Base-by-base conservation (phyloP, 2,113 vertebrate species). In the Mystacornis crossleyi region DNA sequence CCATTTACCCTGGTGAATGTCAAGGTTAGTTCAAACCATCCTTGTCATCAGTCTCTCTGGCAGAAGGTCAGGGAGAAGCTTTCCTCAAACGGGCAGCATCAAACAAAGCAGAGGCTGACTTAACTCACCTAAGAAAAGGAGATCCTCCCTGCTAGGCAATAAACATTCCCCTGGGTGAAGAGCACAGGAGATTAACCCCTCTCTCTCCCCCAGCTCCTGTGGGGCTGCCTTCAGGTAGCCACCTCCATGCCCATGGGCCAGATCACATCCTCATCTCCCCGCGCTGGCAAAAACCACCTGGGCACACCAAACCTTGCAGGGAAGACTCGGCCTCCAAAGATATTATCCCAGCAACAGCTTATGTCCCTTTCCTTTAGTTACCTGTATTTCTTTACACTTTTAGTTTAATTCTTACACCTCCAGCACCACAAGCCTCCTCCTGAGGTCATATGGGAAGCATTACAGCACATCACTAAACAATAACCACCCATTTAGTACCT, bases 1-100 rank as follows among this genome's bases (percentile, higher is more conserved):
- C 98, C 99, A 99, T 99, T 99, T 99, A 99, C 98, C 98, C 98
- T 97, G 97, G 97, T 99, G 99, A 99, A 99, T 99, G 99, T 99
- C 99, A 99, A 99, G 99, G 99, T 99, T 98, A 99, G 98, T 97
- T 97, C 97, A 98, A 96, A 98, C 96, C 36, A 81, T 99, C 99
- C 98, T 98, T 99, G 99, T 99, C 99, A 99, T 99, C 98, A 98
- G 98, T 99, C 98, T 99, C 98, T 96, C 94, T 98, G 95, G 98
- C 98, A 99, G 99, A 99, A 99, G 99, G 99, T 99, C 99, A 99
- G 98, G 97, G 98, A 99, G 98, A 98, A 98, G 98, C 98, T 98
- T 98, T 98, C 98, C 97, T 98, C 98, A 98, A 99, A 99, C 98
- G 98, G 98, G 98, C 98, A 98, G 98, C 96, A 75, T 98, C 97